Percentiles rank a stretch among this genome's conserved stretches.
Evolutionary conservation across 2,888 invertebrate species (phyloP).

Genomic region (Silvanus unidentatus): DNA sequence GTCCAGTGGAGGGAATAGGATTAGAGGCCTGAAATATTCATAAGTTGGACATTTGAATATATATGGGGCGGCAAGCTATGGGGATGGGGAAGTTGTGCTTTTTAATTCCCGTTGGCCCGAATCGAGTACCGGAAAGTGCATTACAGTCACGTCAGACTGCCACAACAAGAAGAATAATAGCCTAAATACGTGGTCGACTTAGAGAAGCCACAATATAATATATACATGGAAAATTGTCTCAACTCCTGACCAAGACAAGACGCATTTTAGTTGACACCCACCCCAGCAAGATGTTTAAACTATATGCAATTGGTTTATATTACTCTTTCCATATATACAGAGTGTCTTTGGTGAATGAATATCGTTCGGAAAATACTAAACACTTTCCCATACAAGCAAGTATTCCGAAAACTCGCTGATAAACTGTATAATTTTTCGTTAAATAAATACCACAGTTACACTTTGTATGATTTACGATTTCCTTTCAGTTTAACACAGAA

Average conservation of each 20-base stretch:
- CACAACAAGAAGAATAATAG: constrained; percentile 36
- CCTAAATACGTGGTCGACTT: constrained; percentile 31
- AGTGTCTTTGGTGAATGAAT: too few relatives aligned
- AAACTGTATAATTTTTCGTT: too few relatives aligned
- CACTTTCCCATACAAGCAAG: too few relatives aligned
- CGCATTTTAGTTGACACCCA: not conserved
- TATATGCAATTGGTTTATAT: too few relatives aligned
- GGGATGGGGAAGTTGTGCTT: constrained; percentile 10
- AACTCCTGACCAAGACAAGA: not conserved
- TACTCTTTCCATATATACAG: too few relatives aligned
- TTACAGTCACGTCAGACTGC: constrained; percentile 34
- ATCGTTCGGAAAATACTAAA: too few relatives aligned
- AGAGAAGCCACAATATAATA: constrained; percentile 10
- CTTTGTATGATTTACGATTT: too few relatives aligned
- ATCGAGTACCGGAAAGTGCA: constrained; percentile 28
- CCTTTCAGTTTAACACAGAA: too few relatives aligned
- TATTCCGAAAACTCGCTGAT: too few relatives aligned
- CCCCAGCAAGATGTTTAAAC: too few relatives aligned
- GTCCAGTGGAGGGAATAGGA: not conserved
- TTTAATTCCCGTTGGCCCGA: constrained; percentile 24
- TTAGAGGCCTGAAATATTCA: constrained; percentile 22
- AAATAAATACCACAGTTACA: too few relatives aligned
- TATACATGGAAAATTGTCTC: not conserved
- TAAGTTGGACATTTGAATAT: constrained; percentile 28
- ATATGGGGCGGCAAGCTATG: constrained; percentile 10